A percentile compares a stretch with the other conserved stretches of the same genome.
These are phyloP conservation scores for Leptinotarsa tumamoca DNA, from an alignment of 2,888 invertebrate genomes.

Conservation along the genomic window DNA sequence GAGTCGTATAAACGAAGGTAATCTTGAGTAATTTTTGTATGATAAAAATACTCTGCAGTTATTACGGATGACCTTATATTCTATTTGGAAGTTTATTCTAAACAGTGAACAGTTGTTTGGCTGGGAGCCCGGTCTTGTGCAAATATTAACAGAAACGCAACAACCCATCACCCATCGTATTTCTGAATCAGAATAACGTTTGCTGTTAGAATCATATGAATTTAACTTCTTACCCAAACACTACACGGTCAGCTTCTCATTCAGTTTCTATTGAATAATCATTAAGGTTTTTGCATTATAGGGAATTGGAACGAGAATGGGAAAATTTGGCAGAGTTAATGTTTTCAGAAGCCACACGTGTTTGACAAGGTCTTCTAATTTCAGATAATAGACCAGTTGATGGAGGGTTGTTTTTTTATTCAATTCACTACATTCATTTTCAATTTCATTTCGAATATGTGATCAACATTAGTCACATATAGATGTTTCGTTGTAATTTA, in stretches of 20 bases:
- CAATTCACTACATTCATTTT: too few relatives aligned
- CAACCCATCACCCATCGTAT: constrained; percentile 17
- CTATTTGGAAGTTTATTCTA: constrained; percentile 36
- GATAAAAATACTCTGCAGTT: constrained; percentile 14
- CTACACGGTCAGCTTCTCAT: too few relatives aligned
- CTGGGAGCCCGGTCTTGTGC: constrained; percentile 33
- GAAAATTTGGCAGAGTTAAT: constrained; percentile 7
- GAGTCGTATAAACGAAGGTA: not conserved
- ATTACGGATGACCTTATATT: constrained; percentile 40
- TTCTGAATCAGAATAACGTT: not conserved
- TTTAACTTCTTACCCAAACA: not conserved
- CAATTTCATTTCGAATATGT: too few relatives aligned
- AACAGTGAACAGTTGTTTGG: constrained; percentile 41
- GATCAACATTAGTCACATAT: too few relatives aligned
- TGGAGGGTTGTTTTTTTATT: not conserved
- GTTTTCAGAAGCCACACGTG: constrained; percentile 15
- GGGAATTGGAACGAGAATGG: constrained; percentile 13
- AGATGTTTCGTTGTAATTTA: too few relatives aligned
- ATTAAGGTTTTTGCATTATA: constrained; percentile 5
- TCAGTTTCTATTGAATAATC: not conserved
- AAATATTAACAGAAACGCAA: constrained; percentile 23
- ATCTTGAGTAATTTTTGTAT: not conserved
- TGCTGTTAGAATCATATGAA: not conserved
- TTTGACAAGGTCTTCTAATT: constrained; percentile 15
- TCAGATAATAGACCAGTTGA: constrained; percentile 12